Evolutionary conservation across 2,113 vertebrate species (phyloP), one percentile per base, ranked within the genome.

Genomic region (Tragelaphus imberbis): DNA sequence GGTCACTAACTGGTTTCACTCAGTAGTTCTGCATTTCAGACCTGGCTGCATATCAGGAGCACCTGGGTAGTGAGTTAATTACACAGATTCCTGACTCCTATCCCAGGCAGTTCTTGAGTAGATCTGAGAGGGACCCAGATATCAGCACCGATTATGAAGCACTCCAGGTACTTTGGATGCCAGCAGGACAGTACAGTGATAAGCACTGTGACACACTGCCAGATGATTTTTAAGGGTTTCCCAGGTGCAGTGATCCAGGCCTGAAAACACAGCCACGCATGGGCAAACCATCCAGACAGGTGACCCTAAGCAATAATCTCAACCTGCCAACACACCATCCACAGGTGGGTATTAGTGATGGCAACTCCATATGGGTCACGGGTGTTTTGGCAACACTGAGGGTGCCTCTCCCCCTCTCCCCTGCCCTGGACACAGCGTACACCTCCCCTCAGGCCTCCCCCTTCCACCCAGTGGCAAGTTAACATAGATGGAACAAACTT

Each of bases 401-500:
- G 47, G 2, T 10, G 1, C 30, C 61, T 58, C 49, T 61, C 79
- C 28, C 21, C 30, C 51, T 58, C 49, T 61, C 79, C 28, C 25
- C 36, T 4, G 53, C 12, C 28, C 53, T 3, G n/a, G 16, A 14
- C 44, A 25, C 59, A 33, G 8, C 1, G 56, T 27, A 5, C 47
- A 5, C 3, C 16, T 15, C 27, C 21, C n/a, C 36, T 21, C 44
- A 1, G 27, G 2, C 33, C 90, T 49, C 33, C 28, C 33, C 44
- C n/a, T 47, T 68, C 61, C 28, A 14, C 23, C 25, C 23, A 33
- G 56, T 3, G 47, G 81, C 88, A 89, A 91, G 86, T 53, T 44
- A 93, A 96, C 6, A 30, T 85, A n/a, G 71, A 85, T 86, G 77
- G 71, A 89, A 79, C 90, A 77, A 87, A 94, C 90, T 77, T 90